Percentiles rank a stretch among this genome's conserved stretches.
Conservation (phyloP, 2,113 vertebrate genomes). For the Orycteropus afer region DNA sequence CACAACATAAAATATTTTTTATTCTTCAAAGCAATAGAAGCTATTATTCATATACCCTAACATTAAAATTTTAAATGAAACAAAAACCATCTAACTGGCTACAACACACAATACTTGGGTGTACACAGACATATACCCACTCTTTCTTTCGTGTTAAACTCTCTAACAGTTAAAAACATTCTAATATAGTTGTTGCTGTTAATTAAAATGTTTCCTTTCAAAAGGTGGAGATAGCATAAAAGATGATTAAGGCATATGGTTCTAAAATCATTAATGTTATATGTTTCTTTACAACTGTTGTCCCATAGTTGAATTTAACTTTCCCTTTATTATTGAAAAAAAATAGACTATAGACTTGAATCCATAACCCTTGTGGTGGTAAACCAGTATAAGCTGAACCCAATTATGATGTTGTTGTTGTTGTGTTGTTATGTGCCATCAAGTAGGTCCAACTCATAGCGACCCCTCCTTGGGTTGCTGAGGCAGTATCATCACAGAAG, state of each 20-base stretch:
- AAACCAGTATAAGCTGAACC: no score
- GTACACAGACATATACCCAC: not conserved
- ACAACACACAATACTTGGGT: not conserved
- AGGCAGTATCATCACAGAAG: no score
- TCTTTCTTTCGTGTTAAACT: not conserved
- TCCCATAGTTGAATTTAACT: not conserved
- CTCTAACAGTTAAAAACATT: not conserved
- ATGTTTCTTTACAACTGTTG: not conserved
- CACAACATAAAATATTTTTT: not conserved
- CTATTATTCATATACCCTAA: not conserved
- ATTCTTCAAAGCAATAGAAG: not conserved
- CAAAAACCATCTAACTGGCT: not conserved
- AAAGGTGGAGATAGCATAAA: not conserved
- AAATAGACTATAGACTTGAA: not conserved
- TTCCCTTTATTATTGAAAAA: not conserved
- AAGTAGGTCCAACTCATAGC: no score
- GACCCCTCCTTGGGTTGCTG: no score
- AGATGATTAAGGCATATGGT: not conserved
- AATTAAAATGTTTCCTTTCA: conserved; percentile 4
- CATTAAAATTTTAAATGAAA: not conserved
- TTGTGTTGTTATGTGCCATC: no score
- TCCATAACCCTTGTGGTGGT: not conserved
- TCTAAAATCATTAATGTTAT: not conserved
- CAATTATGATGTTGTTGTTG: no score
- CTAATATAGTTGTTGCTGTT: not conserved